Conservation (phyloP, 2,888 invertebrate genomes). For the Rhynchonema sp. region DNA sequence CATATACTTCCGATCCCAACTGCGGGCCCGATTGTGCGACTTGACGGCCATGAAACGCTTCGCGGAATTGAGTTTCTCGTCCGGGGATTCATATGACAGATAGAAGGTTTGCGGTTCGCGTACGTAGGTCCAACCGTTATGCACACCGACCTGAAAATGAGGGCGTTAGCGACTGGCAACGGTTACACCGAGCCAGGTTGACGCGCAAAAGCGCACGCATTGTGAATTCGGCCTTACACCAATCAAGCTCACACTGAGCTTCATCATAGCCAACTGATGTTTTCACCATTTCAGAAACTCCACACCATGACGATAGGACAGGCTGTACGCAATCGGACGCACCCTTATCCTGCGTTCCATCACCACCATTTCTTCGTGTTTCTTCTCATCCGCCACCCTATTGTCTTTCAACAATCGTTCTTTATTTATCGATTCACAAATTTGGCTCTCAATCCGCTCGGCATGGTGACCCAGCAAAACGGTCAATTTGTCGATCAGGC, state of each 20-base stretch:
- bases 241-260: not conserved
- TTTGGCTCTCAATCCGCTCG: not conserved
- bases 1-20: no score
- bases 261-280: not conserved
- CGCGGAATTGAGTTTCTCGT: no score
- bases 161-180: no score
- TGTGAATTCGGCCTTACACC: no score
- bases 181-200: no score
- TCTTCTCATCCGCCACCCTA: not conserved
- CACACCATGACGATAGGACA: no score
- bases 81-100: not conserved
- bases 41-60: no score
- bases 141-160: not conserved
- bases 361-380: not conserved
- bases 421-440: not conserved
- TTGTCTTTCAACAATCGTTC: not conserved
- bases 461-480: not conserved
- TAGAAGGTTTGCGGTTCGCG: not conserved
- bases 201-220: no score
- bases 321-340: no score
- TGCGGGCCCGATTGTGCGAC: no score
- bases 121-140: not conserved
- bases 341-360: not conserved
- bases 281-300: not conserved
- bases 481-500: not conserved